Base-by-base conservation (phyloP, 2,888 invertebrate genomes). In the Nephrocerus scutellatus region DNA sequence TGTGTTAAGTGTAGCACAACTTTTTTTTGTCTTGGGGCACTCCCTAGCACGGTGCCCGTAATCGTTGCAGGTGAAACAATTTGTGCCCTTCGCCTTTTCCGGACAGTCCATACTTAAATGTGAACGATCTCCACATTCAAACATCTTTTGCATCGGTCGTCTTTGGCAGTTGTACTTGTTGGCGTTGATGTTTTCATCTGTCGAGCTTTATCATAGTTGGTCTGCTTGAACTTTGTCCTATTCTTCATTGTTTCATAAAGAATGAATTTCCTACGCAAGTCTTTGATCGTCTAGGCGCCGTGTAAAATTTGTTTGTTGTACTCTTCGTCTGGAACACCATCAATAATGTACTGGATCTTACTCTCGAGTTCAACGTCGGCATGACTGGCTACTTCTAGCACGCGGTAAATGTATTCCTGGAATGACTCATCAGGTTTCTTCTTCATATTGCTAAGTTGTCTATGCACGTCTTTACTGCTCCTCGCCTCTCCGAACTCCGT, bases 341-440 rank as follows among this genome's bases (percentile, higher is more conserved):
- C 32, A 25, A 39, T 33, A 15, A 39, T 39, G 10, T 39, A 33
- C n/a, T 39, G 40, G 12, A 35, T 35, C 15, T 40, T 34, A 10
- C 24, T 24, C 10, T 40, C 23, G 9, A 40, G 13, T 12, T 40
- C 35, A 6, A 29, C 45, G 10, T 44, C 45, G 2, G 45, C 55
- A 29, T 52, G 45, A 31, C 45, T 50, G 21, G 48, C 56, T 19
- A 59, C 47, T 46, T 59, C 39, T 15, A 25, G 16, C 13, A 34
- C 32, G 6, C 31, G 20, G 22, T 38, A n/a, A n/a, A n/a, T n/a
- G n/a, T n/a, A n/a, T n/a, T n/a, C n/a, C n/a, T n/a, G n/a, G n/a
- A n/a, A n/a, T n/a, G n/a, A n/a, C n/a, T n/a, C n/a, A n/a, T n/a
- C n/a, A n/a, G n/a, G n/a, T n/a, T n/a, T n/a, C n/a, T n/a, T n/a